These are phyloP conservation scores for Dinothrombium tinctorium DNA, from an alignment of 1,140 invertebrate species.

Conservation along the genomic window DNA sequence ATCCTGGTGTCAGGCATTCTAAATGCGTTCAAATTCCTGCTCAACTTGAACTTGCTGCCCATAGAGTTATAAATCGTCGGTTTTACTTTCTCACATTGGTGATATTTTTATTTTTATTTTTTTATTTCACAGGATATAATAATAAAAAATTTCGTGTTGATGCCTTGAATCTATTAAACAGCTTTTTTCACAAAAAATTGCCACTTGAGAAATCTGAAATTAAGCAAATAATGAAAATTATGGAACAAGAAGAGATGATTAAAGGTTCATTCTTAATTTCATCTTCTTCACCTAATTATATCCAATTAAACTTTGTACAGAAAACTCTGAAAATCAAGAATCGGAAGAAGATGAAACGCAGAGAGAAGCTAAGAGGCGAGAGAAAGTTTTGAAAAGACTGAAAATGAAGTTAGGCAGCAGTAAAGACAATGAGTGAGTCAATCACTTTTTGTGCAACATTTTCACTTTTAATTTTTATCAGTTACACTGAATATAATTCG, in stretches of 20 bases:
- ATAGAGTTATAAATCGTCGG: neutral
- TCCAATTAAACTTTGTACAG: neutral
- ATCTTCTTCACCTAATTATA: neutral
- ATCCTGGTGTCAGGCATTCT: neutral
- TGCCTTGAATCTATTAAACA: neutral
- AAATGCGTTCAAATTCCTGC: neutral
- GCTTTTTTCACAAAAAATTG: neutral
- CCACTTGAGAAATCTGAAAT: neutral
- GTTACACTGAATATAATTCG: slow-evolving; percentile 35
- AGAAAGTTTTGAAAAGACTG: neutral
- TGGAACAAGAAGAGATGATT: neutral
- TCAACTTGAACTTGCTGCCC: neutral
- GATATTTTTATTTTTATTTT: neutral
- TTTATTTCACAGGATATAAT: neutral
- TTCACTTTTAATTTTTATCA: too few species aligned
- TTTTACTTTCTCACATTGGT: neutral
- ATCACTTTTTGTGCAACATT: too few species aligned
- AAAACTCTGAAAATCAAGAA: neutral
- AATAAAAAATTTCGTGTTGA: neutral
- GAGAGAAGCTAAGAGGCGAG: neutral
- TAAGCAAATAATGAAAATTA: neutral
- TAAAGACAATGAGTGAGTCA: neutral
- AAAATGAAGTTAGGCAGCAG: neutral
- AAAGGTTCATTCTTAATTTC: too few species aligned
- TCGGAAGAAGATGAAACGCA: neutral